Percentiles rank a stretch among this genome's conserved stretches.
Conservation (phyloP, 1,140 invertebrate species). For the Neotoxoptera formosana region DNA sequence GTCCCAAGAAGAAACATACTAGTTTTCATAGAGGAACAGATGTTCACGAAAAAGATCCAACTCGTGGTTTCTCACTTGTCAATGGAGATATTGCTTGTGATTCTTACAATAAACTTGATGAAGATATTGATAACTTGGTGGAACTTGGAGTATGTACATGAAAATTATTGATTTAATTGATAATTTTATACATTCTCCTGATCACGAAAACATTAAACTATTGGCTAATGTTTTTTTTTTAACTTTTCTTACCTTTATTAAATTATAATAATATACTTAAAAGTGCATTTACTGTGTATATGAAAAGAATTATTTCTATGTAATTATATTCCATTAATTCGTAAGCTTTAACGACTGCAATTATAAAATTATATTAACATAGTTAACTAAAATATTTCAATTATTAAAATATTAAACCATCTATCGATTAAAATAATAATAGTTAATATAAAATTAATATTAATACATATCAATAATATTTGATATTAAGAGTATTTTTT, state of each 20-base stretch:
- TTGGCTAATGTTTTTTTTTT: background rate
- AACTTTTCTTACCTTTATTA: background rate
- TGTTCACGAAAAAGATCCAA: background rate
- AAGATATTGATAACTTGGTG: background rate
- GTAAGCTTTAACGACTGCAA: background rate
- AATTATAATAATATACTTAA: background rate
- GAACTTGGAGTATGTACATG: background rate
- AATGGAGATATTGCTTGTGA: background rate
- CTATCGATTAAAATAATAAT: background rate
- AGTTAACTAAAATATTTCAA: background rate
- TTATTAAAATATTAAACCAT: background rate
- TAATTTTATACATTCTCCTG: background rate
- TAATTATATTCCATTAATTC: background rate
- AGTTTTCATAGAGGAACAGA: background rate
- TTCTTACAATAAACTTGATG: background rate
- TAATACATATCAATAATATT: too few species aligned
- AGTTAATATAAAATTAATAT: too few species aligned
- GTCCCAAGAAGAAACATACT: background rate
- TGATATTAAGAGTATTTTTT: background rate
- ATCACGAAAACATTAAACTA: background rate
- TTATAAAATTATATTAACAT: background rate
- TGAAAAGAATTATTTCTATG: background rate
- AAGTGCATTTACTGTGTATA: background rate
- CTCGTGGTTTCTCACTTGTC: background rate
- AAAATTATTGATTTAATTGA: background rate